Evolutionary conservation across 2,888 invertebrate genomes (phyloP).

Genomic region (Laspeyria flexula): DNA sequence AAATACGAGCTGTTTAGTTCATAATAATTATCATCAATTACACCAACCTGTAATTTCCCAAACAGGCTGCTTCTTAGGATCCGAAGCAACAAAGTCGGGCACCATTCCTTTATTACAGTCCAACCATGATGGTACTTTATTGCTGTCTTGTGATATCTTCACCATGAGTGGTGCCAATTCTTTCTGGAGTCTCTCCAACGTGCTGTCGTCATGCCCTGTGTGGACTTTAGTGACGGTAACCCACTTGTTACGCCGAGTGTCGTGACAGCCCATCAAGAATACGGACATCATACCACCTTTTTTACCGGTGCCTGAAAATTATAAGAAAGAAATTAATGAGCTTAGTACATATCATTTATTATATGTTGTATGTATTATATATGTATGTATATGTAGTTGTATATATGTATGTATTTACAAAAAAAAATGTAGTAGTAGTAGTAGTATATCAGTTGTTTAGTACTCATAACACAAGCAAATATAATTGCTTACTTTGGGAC

Average conservation of each 20-base stretch:
- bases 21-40: background rate
- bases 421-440: no score
- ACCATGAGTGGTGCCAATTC: constrained; percentile 87
- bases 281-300: constrained; percentile 97
- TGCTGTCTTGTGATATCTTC: constrained; percentile 92
- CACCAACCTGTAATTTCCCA: constrained; percentile 95
- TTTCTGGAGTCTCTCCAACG: constrained; percentile 91
- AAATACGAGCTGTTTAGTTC: no score
- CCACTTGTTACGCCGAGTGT: constrained; percentile 88
- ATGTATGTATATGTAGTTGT: no score
- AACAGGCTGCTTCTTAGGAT: constrained; percentile 95
- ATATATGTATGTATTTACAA: no score
- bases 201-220: constrained; percentile 95
- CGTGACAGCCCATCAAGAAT: constrained; percentile 96
- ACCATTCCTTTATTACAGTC: constrained; percentile 93
- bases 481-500: no score
- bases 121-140: constrained; percentile 92
- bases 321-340: background rate
- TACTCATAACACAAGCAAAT: no score
- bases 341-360: no score
- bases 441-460: no score
- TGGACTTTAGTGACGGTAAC: constrained; percentile 97
- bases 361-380: no score
- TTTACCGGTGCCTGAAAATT: constrained; percentile 89
- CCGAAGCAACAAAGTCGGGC: constrained; percentile 94